A percentile compares a stretch with the other conserved stretches of the same genome.
These are phyloP conservation scores for Rhizomys pruinosus DNA, from an alignment of 2,113 vertebrate genomes.

Conservation along the genomic window DNA sequence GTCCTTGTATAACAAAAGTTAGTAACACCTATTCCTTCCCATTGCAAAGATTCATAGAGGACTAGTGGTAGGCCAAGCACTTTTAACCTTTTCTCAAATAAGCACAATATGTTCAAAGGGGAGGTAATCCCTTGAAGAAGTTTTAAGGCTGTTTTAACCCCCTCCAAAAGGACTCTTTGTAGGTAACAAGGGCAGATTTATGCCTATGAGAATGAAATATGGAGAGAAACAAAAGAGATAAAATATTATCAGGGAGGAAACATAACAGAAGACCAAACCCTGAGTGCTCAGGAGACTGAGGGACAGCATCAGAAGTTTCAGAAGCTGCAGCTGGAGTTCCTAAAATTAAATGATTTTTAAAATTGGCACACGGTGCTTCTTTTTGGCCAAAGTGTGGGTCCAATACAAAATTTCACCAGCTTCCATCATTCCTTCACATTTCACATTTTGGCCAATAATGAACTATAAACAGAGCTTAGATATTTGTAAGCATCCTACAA, in stretches of 20 bases:
- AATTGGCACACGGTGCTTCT: not conserved
- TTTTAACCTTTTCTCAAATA: not conserved
- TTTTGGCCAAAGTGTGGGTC: not conserved
- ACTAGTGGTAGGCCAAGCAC: not conserved
- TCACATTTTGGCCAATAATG: not conserved
- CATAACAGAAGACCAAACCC: not conserved
- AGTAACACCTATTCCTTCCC: not conserved
- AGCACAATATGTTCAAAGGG: not conserved
- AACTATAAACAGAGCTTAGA: not conserved
- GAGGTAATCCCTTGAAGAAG: not conserved
- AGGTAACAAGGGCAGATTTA: not conserved
- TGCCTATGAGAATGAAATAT: not conserved
- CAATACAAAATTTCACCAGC: not conserved
- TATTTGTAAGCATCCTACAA: not conserved
- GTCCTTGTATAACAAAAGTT: not conserved
- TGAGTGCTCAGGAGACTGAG: not conserved
- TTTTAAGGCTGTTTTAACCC: not conserved
- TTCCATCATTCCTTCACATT: not conserved
- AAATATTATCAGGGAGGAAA: not conserved
- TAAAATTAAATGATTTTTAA: not conserved
- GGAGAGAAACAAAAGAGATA: not conserved
- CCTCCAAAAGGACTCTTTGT: not conserved
- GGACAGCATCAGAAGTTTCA: not conserved
- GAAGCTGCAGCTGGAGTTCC: not conserved
- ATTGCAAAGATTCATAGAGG: not conserved